phyloP scores from a whole-genome alignment of 1,140 invertebrate species.

The Micrasema longulum region DNA sequence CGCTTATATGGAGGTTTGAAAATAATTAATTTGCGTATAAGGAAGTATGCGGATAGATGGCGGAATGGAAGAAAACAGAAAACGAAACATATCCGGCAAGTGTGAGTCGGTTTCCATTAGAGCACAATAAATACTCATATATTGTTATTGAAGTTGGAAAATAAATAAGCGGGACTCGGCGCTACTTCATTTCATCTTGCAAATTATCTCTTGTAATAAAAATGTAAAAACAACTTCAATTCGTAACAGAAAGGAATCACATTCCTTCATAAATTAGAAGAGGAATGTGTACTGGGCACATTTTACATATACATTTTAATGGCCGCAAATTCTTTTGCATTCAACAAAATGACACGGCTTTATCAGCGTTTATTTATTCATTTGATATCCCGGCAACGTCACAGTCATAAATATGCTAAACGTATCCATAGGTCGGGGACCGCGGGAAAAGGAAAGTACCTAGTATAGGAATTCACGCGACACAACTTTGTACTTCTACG shows the following conservation, averaged over 20 bases:
- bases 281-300: slow-evolving; percentile 18
- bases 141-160: too few species aligned
- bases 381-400: slow-evolving; percentile 10
- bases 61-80: neutral
- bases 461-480: neutral
- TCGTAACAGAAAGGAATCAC: slow-evolving; percentile 14
- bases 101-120: neutral
- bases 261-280: slow-evolving; percentile 20
- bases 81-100: slow-evolving; percentile 29
- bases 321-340: slow-evolving; percentile 15
- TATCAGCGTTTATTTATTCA: slow-evolving; percentile 8
- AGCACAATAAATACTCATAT: too few species aligned
- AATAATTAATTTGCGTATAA: neutral
- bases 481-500: neutral
- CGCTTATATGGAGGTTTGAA: neutral
- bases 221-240: slow-evolving; percentile 1
- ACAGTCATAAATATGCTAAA: slow-evolving; percentile 22
- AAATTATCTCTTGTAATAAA: neutral
- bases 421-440: slow-evolving; percentile 3
- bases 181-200: neutral
- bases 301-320: neutral
- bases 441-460: neutral
- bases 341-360: neutral
- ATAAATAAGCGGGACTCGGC: too few species aligned
- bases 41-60: slow-evolving; percentile 1